A percentile compares a stretch with the other conserved stretches of the same genome.
These are phyloP conservation scores for Hymenochirus boettgeri DNA, from an alignment of 2,113 vertebrate genomes.

Conservation along the genomic window DNA sequence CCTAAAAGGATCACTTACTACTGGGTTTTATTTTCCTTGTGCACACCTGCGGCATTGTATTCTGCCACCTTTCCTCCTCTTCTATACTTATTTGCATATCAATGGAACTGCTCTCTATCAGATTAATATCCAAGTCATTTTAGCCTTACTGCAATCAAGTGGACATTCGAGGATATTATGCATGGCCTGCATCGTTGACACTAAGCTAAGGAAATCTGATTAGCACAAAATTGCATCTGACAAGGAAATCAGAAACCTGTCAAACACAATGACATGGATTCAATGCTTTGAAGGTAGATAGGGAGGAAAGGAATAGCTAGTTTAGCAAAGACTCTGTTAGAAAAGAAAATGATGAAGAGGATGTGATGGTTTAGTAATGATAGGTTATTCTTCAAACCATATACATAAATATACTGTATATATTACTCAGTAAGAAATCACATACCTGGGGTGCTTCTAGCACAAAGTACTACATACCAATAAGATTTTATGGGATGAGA, in stretches of 20 bases:
- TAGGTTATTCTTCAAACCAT: too few relatives aligned
- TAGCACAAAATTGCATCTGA: slow-evolving; percentile 87
- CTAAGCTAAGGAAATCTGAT: slow-evolving; percentile 78
- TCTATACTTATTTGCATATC: slow-evolving; percentile 63
- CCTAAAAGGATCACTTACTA: slow-evolving; percentile 55
- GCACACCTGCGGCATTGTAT: slow-evolving; percentile 68
- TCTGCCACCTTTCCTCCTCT: slow-evolving; percentile 55
- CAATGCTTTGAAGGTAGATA: slow-evolving; percentile 69
- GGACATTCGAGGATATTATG: slow-evolving; percentile 77
- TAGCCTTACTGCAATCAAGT: slow-evolving; percentile 68
- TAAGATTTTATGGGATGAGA: too few relatives aligned
- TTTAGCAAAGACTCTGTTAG: slow-evolving; percentile 65
- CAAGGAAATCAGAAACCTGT: slow-evolving; percentile 92
- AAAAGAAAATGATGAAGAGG: slow-evolving; percentile 69
- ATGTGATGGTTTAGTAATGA: too few relatives aligned
- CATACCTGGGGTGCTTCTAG: too few relatives aligned
- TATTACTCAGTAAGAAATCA: too few relatives aligned
- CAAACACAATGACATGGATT: slow-evolving; percentile 88
- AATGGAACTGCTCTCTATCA: slow-evolving; percentile 65
- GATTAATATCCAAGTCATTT: slow-evolving; percentile 75
- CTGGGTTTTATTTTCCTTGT: slow-evolving; percentile 53
- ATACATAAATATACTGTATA: too few relatives aligned
- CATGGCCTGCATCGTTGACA: slow-evolving; percentile 73
- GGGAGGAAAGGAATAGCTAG: slow-evolving; percentile 64
- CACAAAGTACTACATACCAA: too few relatives aligned